A percentile compares a stretch with the other conserved stretches of the same genome.
These are phyloP conservation scores for Aethes cnicana DNA, from an alignment of 2,888 invertebrate species.

Conservation along the genomic window DNA sequence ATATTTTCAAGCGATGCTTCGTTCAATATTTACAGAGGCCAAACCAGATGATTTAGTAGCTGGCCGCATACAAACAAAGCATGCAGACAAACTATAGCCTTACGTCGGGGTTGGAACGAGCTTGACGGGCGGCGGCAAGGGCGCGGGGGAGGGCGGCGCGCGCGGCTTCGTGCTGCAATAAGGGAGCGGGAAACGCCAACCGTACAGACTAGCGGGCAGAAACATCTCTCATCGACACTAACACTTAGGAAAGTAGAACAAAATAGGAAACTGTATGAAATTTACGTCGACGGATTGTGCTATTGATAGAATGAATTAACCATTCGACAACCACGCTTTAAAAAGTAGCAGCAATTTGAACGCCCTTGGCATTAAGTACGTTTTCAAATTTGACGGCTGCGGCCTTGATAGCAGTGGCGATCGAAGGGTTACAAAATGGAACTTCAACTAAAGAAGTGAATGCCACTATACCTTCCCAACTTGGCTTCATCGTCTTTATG, in stretches of 20 bases:
- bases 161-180: conserved; percentile 95
- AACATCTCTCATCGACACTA: conserved; percentile 83
- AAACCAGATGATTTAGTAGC: conserved; percentile 27
- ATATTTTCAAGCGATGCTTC: conserved; percentile 57
- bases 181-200: conserved; percentile 98
- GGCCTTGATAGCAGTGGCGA: too few species aligned
- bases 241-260: conserved; percentile 51
- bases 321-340: conserved; percentile 24
- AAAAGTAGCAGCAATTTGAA: too few species aligned
- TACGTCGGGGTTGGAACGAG: conserved; percentile 87
- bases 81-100: conserved; percentile 76
- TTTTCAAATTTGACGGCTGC: too few species aligned
- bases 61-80: conserved; percentile 70
- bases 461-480: conserved; percentile 87
- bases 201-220: conserved; percentile 92
- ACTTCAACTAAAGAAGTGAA: conserved; percentile 27
- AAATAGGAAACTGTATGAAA: conserved; percentile 24
- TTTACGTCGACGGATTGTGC: conserved; percentile 62
- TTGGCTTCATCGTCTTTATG: conserved; percentile 91
- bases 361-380: too few species aligned
- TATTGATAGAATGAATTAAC: conserved; percentile 41
- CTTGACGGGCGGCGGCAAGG: conserved; percentile 90
- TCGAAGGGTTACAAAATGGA: too few species aligned
- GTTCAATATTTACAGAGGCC: conserved; percentile 37
- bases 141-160: conserved; percentile 90